A percentile compares a stretch with the other conserved stretches of the same genome.
These are phyloP conservation scores for Homarus americanus DNA, from an alignment of 1,140 invertebrate genomes.

Conservation along the genomic window DNA sequence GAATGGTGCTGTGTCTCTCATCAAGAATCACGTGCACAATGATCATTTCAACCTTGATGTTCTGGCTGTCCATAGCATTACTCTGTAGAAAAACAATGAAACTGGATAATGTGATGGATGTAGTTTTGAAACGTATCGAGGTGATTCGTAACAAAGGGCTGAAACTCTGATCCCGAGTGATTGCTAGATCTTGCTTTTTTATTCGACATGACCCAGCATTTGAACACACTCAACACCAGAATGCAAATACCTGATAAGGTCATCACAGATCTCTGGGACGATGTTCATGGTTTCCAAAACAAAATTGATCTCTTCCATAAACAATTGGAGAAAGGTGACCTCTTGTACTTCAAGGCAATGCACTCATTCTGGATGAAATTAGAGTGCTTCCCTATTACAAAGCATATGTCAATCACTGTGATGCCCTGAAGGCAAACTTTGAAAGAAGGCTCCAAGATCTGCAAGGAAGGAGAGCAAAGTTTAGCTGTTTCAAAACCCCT, in stretches of 20 bases:
- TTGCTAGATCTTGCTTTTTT: neutral
- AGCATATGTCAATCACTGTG: neutral
- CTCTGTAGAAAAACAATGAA: constrained; percentile 36
- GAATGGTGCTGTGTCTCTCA: constrained; percentile 12
- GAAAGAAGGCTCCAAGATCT: constrained; percentile 34
- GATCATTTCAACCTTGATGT: constrained; percentile 4
- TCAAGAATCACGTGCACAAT: constrained; percentile 22
- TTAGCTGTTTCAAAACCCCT: constrained; percentile 25
- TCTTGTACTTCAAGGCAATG: constrained; percentile 6
- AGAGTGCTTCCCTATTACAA: neutral
- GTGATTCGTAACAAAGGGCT: constrained; percentile 15
- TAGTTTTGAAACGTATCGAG: constrained; percentile 21
- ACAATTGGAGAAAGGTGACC: neutral
- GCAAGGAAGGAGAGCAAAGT: constrained; percentile 15
- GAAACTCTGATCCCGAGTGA: neutral
- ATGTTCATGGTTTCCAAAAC: constrained; percentile 19
- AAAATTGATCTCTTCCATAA: constrained; percentile 2
- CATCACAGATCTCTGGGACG: constrained; percentile 4
- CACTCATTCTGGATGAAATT: neutral
- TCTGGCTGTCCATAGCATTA: constrained; percentile 21
- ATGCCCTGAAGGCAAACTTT: neutral
- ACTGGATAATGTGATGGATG: constrained; percentile 32
- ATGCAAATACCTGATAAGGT: neutral
- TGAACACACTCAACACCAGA: constrained; percentile 16
- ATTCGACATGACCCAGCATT: constrained; percentile 5